Evolutionary conservation across 2,888 invertebrate species (phyloP), one percentile per base, ranked within the genome.

Genomic region (Poecilobothrus nobilitatus): DNA sequence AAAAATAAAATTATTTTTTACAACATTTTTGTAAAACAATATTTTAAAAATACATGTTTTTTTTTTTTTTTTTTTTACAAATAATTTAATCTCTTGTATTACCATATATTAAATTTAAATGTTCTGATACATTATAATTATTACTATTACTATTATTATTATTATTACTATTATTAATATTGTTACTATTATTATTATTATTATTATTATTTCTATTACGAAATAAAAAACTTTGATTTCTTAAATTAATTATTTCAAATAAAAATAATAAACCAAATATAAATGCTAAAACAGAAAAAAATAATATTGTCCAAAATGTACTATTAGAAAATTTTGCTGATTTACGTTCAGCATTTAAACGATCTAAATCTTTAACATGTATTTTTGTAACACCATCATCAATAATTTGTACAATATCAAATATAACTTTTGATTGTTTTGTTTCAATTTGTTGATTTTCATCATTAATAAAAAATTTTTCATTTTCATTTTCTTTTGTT

Each of bases 231-330:
- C 53, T 53, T 53, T 53, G 53, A 53, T 53, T 53, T 53, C 53
- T 12, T 12, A 53, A 18, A 18, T 12, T 53, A 18, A 53, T 53
- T 18, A 53, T n/a, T 53, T 53, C 53, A 53, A 53, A 53, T 53
- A 53, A 53, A 12, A 53, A 12, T 53, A 53, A 53, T 53, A 53
- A n/a, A 53, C 53, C 53, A 18, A 53, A 53, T 53, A 53, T 18
- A 18, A 53, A 53, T 53, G 53, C 15, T 18, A 53, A 9, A 12
- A 53, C 18, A 4, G 18, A 9, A 53, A 53, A 53, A 53, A 53
- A 53, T 53, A 53, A 53, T 18, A 53, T 18, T 53, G 53, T 53
- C 53, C 53, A 53, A 53, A 53, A 53, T 53, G 53, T 53, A 53
- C 18, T 53, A 18, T 53, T 53, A 18, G 5, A 12, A 18, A 18